phyloP scores from a whole-genome alignment of 2,888 invertebrate genomes.

The Xylocampa areola region DNA sequence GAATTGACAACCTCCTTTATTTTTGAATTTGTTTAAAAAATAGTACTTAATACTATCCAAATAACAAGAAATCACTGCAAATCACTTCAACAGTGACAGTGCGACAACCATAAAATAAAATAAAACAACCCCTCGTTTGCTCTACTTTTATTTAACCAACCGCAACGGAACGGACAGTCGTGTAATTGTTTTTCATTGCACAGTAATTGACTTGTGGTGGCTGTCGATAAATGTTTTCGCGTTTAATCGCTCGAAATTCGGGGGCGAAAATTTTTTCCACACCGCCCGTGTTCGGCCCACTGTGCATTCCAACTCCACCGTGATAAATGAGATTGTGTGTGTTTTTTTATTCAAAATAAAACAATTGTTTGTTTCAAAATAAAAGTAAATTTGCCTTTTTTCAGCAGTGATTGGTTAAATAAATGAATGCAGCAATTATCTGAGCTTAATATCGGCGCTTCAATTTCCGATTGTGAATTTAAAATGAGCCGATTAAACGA shows the following conservation, averaged over 20 bases:
- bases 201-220: conserved; percentile 85
- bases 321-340: conserved; percentile 64
- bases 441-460: conserved; percentile 35
- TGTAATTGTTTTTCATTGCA: conserved; percentile 85
- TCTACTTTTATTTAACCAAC: conserved; percentile 72
- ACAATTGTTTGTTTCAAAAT: conserved; percentile 50
- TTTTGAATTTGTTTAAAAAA: no score
- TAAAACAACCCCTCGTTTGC: conserved; percentile 33
- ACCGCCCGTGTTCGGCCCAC: conserved; percentile 38
- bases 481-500: conserved; percentile 36
- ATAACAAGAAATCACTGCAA: conserved; percentile 40
- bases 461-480: conserved; percentile 31
- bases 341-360: conserved; percentile 40
- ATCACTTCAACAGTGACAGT: conserved; percentile 50
- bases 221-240: conserved; percentile 78
- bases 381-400: conserved; percentile 35
- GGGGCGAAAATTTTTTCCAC: conserved; percentile 60
- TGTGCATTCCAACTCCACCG: conserved; percentile 57
- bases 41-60: conserved; percentile 9
- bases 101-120: conserved; percentile 38
- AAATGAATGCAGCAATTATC: conserved; percentile 35
- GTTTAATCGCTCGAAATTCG: conserved; percentile 69
- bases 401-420: conserved; percentile 20
- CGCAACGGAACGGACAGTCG: conserved; percentile 72
- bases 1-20: no score